phyloP scores from a whole-genome alignment of 2,888 invertebrate genomes.

The Acanthosepion pharaonis region DNA sequence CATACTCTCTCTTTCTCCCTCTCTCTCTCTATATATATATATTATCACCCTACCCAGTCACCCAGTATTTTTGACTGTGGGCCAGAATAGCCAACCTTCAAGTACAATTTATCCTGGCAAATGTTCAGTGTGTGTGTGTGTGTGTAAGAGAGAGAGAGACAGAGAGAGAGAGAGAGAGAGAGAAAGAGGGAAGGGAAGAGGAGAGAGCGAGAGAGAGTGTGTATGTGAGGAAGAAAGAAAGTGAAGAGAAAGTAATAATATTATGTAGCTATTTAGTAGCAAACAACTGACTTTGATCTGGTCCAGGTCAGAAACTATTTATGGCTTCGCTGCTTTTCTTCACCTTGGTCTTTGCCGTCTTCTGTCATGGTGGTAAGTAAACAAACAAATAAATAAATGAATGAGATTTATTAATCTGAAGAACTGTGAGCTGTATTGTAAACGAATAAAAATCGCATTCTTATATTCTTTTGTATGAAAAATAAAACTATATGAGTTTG shows the following conservation, averaged over 20 bases:
- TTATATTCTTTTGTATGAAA: background rate
- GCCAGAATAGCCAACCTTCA: background rate
- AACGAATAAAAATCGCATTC: background rate
- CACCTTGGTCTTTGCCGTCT: background rate
- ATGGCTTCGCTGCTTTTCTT: background rate
- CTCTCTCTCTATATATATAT: background rate
- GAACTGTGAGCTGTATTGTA: background rate
- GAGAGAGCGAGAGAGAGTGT: too few relatives aligned
- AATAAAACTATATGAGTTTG: background rate
- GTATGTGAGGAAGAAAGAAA: too few relatives aligned
- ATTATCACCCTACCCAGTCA: background rate
- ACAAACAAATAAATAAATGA: background rate
- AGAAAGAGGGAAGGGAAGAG: too few relatives aligned
- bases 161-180: too few relatives aligned
- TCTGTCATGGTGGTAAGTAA: slow-evolving; percentile 21
- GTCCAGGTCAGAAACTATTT: slow-evolving; percentile 33
- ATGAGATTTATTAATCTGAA: background rate
- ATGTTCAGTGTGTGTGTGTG: too few relatives aligned
- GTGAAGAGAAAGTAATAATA: too few relatives aligned
- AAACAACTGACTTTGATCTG: background rate
- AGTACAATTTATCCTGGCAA: background rate
- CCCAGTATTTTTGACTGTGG: background rate
- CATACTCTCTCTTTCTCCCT: background rate
- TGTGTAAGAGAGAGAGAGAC: too few relatives aligned
- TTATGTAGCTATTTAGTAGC: background rate